Evolutionary conservation across 2,113 vertebrate genomes (phyloP).

Genomic region (Phylloscopus trochilus): DNA sequence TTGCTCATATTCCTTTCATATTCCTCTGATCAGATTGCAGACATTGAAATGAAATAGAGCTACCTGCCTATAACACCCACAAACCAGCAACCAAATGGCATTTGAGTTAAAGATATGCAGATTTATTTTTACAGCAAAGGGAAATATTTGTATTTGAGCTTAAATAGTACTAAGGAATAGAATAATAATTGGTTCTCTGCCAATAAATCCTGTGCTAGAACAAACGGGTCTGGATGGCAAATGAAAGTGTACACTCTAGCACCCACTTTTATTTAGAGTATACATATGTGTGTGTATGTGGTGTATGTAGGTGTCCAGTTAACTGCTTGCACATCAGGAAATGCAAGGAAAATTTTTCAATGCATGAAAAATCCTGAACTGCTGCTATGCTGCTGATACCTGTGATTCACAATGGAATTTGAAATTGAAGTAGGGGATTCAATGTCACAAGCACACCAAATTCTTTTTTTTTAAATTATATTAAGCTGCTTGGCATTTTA

Average conservation of each 20-base stretch:
- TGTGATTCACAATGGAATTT: background rate
- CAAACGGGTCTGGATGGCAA: background rate
- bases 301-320: background rate
- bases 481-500: background rate
- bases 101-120: background rate
- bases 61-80: background rate
- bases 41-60: background rate
- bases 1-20: background rate
- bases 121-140: background rate
- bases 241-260: background rate
- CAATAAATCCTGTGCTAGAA: background rate
- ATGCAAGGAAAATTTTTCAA: background rate
- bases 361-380: background rate
- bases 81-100: background rate
- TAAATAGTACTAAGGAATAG: background rate
- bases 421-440: background rate
- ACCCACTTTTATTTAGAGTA: background rate
- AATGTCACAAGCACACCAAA: background rate
- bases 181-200: background rate
- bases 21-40: background rate
- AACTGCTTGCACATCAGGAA: background rate
- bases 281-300: rapidly evolving
- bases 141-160: background rate
- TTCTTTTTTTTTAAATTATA: background rate
- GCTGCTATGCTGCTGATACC: background rate